A percentile compares a stretch with the other conserved stretches of the same genome.
phyloP scores from a whole-genome alignment of 2,888 invertebrate genomes.

The Sarcophaga subvicina region DNA sequence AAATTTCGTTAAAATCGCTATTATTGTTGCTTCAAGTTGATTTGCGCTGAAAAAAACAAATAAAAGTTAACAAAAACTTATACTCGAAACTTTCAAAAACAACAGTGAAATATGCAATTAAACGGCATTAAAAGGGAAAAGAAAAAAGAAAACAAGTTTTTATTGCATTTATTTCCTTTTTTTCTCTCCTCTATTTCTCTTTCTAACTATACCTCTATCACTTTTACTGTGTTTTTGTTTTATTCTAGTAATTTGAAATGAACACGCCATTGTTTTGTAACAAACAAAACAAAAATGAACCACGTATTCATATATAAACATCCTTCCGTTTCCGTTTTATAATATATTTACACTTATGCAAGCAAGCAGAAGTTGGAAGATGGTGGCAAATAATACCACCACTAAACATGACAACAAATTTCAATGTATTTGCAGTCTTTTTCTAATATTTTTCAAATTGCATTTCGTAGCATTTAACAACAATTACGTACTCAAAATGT shows the following conservation, averaged over 20 bases:
- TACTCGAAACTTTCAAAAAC: no score
- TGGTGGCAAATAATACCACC: no score
- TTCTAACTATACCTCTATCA: neutral
- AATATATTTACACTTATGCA: neutral
- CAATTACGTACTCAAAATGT: neutral
- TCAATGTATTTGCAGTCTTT: neutral
- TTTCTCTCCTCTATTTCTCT: neutral
- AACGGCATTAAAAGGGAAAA: neutral
- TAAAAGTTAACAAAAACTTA: no score
- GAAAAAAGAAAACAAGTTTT: no score
- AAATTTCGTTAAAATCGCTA: no score
- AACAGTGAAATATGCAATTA: neutral
- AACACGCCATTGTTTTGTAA: neutral
- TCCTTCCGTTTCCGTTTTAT: neutral
- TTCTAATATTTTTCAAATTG: neutral
- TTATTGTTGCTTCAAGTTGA: no score
- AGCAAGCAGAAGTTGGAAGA: neutral
- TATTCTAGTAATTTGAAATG: neutral
- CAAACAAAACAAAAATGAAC: neutral
- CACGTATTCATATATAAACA: neutral
- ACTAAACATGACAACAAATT: neutral
- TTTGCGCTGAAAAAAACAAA: no score
- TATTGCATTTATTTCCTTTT: neutral
- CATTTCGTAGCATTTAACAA: neutral
- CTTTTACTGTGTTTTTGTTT: neutral